These are phyloP conservation scores for Neodiprion lecontei DNA, from an alignment of 1,140 invertebrate species.

Conservation along the genomic window DNA sequence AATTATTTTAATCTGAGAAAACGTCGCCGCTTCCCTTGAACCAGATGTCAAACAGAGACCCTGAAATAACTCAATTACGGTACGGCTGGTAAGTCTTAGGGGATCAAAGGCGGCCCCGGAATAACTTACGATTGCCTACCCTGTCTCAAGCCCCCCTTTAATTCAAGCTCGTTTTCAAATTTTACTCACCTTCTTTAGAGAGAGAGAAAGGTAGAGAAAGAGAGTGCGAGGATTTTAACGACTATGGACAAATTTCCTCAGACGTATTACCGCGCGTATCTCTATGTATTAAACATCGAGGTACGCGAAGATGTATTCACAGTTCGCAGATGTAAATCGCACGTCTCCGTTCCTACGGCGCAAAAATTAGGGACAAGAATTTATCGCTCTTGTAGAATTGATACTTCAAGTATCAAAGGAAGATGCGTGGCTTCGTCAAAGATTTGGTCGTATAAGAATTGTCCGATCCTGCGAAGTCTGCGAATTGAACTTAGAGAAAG, in stretches of 20 bases:
- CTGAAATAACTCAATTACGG: neutral
- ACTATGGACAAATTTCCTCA: too few relatives aligned
- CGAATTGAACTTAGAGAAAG: neutral
- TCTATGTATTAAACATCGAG: too few relatives aligned
- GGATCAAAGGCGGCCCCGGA: neutral
- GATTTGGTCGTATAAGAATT: neutral
- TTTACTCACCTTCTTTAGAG: neutral
- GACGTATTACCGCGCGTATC: too few relatives aligned
- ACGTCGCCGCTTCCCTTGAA: neutral
- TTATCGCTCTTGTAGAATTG: neutral
- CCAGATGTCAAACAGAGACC: neutral
- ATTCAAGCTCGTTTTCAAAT: neutral
- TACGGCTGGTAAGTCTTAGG: neutral
- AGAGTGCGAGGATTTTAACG: too few relatives aligned
- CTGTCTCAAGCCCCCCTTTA: neutral
- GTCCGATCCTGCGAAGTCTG: neutral
- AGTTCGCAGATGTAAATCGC: too few relatives aligned
- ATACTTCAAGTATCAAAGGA: neutral
- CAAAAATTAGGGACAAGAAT: neutral
- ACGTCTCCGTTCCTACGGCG: too few relatives aligned
- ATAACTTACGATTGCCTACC: slow-evolving; percentile 1
- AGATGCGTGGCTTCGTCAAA: neutral
- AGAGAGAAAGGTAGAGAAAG: too few relatives aligned
- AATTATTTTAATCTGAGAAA: neutral
- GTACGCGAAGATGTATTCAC: too few relatives aligned